These are phyloP conservation scores for Polymixis lichenea DNA, from an alignment of 2,888 invertebrate species.

Conservation along the genomic window DNA sequence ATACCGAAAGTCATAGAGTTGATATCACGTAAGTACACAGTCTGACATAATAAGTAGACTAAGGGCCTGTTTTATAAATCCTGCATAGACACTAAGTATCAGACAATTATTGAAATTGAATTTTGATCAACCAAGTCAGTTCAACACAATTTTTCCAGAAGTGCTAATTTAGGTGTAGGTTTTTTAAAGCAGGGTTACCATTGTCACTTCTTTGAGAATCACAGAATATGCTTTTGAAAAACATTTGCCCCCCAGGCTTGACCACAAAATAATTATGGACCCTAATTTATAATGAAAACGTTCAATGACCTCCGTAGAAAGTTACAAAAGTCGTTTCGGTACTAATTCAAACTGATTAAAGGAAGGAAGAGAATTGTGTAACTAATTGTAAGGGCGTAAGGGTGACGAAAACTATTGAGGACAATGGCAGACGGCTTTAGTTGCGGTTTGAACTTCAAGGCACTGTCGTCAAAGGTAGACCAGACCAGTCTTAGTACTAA, in stretches of 20 bases:
- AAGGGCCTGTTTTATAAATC: background rate
- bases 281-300: background rate
- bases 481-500: too few species aligned
- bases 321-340: conserved; percentile 18
- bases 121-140: background rate
- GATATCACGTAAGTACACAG: conserved; percentile 75
- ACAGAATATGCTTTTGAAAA: background rate
- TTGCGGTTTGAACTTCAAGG: background rate
- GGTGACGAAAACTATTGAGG: conserved; percentile 14
- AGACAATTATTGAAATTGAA: background rate
- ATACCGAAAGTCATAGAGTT: conserved; percentile 66
- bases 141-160: background rate
- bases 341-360: conserved; percentile 8
- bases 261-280: background rate
- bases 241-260: background rate
- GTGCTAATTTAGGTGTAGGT: background rate
- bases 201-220: background rate
- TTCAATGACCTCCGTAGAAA: background rate
- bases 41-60: too few species aligned
- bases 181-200: background rate
- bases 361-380: conserved; percentile 45
- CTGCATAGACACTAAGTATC: background rate
- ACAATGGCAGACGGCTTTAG: conserved; percentile 46
- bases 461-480: conserved; percentile 1
- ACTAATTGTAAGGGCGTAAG: conserved; percentile 33